phyloP scores from a whole-genome alignment of 2,888 invertebrate genomes.

The Atherix ibis region DNA sequence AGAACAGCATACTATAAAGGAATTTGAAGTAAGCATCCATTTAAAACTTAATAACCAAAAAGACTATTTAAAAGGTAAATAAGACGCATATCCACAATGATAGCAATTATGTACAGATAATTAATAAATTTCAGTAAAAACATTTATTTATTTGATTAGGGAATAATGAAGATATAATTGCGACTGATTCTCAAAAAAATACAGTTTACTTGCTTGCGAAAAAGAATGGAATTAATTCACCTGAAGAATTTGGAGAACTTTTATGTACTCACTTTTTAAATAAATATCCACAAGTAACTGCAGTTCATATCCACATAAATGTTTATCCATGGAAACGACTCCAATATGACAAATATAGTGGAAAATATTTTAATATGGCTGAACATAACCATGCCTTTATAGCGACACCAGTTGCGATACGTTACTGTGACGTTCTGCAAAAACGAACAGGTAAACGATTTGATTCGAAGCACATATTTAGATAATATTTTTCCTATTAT shows the following conservation, averaged over 20 bases:
- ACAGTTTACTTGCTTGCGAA: constrained; percentile 65
- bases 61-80: constrained; percentile 45
- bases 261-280: constrained; percentile 58
- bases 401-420: constrained; percentile 46
- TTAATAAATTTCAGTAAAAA: too few relatives aligned
- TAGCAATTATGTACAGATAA: too few relatives aligned
- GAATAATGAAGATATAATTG: constrained; percentile 66
- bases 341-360: constrained; percentile 31
- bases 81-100: neutral
- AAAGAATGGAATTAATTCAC: constrained; percentile 57
- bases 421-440: constrained; percentile 53
- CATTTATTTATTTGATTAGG: constrained; percentile 20
- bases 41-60: constrained; percentile 51
- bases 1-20: constrained; percentile 50
- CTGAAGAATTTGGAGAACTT: constrained; percentile 61
- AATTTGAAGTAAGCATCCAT: constrained; percentile 58
- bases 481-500: neutral
- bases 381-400: constrained; percentile 66
- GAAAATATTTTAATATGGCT: constrained; percentile 18
- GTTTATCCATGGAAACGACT: constrained; percentile 67
- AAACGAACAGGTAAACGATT: constrained; percentile 44
- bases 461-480: neutral
- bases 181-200: constrained; percentile 72
- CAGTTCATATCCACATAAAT: constrained; percentile 50
- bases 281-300: constrained; percentile 57